These are phyloP conservation scores for Cryptops parisi DNA, from an alignment of 2,888 invertebrate species.

Conservation along the genomic window DNA sequence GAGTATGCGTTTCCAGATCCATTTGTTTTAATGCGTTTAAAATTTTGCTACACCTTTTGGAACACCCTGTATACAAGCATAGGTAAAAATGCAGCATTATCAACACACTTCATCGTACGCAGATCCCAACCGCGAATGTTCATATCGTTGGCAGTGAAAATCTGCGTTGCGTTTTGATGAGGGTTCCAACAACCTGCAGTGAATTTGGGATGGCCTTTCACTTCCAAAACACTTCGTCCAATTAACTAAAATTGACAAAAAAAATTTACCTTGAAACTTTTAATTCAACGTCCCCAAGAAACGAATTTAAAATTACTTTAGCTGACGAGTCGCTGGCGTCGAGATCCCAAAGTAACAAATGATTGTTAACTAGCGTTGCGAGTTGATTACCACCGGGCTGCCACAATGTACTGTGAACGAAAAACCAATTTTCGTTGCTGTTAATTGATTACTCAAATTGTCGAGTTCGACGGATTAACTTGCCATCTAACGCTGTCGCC, in stretches of 20 bases:
- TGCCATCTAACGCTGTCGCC: slow-evolving; percentile 54
- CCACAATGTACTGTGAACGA: slow-evolving; percentile 51
- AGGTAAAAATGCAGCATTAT: too few relatives aligned
- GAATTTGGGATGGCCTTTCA: slow-evolving; percentile 60
- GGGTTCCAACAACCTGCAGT: slow-evolving; percentile 89
- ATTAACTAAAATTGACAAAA: not conserved
- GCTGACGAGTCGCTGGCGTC: slow-evolving; percentile 27
- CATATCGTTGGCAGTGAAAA: slow-evolving; percentile 74
- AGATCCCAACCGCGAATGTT: slow-evolving; percentile 78
- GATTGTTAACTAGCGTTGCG: slow-evolving; percentile 61
- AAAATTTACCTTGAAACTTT: not conserved
- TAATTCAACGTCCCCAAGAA: too few relatives aligned
- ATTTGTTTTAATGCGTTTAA: too few relatives aligned
- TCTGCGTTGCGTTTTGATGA: slow-evolving; percentile 70
- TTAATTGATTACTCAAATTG: too few relatives aligned
- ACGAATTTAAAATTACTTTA: slow-evolving; percentile 25
- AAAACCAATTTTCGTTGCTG: too few relatives aligned
- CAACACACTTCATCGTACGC: slow-evolving; percentile 43
- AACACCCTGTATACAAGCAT: too few relatives aligned
- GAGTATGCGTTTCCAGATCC: too few relatives aligned
- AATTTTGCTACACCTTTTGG: too few relatives aligned
- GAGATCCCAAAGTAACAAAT: slow-evolving; percentile 61
- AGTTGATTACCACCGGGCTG: slow-evolving; percentile 58
- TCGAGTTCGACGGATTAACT: too few relatives aligned
- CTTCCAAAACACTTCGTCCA: slow-evolving; percentile 36